Percentiles rank a stretch among this genome's conserved stretches.
These are phyloP conservation scores for Trissolcus brochymenae DNA, from an alignment of 2,888 invertebrate genomes.

Conservation along the genomic window DNA sequence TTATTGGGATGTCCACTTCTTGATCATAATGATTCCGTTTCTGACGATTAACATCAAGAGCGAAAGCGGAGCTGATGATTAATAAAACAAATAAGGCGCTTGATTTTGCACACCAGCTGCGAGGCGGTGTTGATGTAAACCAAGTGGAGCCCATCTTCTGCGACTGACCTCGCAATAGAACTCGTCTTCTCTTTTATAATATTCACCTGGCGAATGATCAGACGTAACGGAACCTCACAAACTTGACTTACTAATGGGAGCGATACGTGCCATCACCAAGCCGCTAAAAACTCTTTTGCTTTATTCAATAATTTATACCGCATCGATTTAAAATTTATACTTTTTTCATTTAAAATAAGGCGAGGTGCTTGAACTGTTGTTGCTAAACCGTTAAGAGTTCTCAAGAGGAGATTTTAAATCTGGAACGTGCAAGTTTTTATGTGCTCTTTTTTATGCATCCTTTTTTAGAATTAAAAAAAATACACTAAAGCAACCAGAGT, in stretches of 20 bases:
- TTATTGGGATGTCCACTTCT: constrained; percentile 56
- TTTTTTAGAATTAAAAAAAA: no score
- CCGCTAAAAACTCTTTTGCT: constrained; percentile 12
- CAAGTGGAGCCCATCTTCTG: constrained; percentile 52
- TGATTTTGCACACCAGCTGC: constrained; percentile 4
- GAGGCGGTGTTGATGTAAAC: constrained; percentile 31
- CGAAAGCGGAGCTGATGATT: constrained; percentile 38
- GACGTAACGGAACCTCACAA: constrained; percentile 65
- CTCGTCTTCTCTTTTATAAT: constrained; percentile 69
- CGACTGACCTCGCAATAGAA: constrained; percentile 64
- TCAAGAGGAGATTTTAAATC: no score
- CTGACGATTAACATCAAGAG: constrained; percentile 28
- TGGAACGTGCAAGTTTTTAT: no score
- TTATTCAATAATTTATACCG: no score
- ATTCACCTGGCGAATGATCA: constrained; percentile 63
- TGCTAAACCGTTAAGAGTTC: no score
- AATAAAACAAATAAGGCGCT: constrained; percentile 25
- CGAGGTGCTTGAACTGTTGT: no score
- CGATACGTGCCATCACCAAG: constrained; percentile 24
- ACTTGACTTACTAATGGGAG: constrained; percentile 49
- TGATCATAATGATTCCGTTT: constrained; percentile 23
- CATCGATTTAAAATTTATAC: no score
- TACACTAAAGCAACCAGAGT: no score
- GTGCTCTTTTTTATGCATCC: no score
- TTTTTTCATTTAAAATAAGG: no score